Conservation (phyloP, 2,797 vertebrate species). For the Spinus olivaceus region DNA sequence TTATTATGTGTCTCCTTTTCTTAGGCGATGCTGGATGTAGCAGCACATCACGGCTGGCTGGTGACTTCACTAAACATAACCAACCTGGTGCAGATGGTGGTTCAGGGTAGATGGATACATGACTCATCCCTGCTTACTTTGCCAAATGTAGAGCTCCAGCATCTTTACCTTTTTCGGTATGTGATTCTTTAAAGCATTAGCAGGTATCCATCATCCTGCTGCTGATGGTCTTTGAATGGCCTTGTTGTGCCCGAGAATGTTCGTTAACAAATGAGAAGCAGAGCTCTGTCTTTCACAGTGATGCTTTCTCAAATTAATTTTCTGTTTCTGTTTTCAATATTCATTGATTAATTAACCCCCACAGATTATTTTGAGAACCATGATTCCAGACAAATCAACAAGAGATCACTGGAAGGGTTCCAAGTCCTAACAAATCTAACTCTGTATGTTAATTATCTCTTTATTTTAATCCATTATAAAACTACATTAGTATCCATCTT, state of each 20-base stretch:
- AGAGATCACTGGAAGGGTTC: slow-evolving; percentile 11
- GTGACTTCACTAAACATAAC: slow-evolving; percentile 88
- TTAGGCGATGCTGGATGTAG: slow-evolving; percentile 94
- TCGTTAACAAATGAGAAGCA: not conserved
- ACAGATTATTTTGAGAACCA: slow-evolving; percentile 1
- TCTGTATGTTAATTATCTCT: slow-evolving; percentile 27
- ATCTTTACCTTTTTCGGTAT: slow-evolving; percentile 91
- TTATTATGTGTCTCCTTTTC: not conserved
- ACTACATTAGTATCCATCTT: not conserved
- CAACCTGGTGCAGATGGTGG: slow-evolving; percentile 91
- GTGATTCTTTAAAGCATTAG: not conserved
- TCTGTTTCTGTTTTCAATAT: slow-evolving; percentile 42
- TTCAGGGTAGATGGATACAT: slow-evolving; percentile 92
- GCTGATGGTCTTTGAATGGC: not conserved
- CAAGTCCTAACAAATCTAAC: slow-evolving; percentile 34
- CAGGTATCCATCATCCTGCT: not conserved
- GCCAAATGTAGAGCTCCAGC: slow-evolving; percentile 86
- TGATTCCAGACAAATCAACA: slow-evolving; percentile 18
- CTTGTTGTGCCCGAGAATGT: not conserved
- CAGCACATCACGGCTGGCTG: slow-evolving; percentile 93
- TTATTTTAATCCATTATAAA: slow-evolving; percentile 27
- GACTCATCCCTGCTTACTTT: slow-evolving; percentile 89
- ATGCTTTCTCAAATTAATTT: slow-evolving; percentile 18
- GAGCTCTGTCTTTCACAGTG: not conserved
- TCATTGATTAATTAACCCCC: slow-evolving; percentile 29